Evolutionary conservation across 1,140 invertebrate species (phyloP).

Genomic region (Drosophila tsacasi): DNA sequence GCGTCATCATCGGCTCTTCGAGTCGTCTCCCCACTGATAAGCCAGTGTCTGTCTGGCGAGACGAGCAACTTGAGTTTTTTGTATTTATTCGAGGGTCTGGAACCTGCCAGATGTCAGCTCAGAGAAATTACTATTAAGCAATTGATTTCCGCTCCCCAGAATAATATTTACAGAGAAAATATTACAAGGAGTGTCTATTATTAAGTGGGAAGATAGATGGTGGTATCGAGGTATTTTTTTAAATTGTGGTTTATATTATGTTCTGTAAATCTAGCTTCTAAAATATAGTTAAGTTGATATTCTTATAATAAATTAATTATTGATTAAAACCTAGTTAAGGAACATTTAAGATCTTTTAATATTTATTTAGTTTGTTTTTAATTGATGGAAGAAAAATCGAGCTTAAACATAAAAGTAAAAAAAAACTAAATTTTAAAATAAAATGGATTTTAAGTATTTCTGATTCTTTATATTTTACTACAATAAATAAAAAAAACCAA

Average conservation of each 20-base stretch:
- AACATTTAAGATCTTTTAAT: no score
- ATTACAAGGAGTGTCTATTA: constrained; percentile 22
- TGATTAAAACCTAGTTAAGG: no score
- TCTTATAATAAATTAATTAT: no score
- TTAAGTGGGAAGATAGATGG: not conserved
- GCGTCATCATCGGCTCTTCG: constrained; percentile 27
- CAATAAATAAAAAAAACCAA: not conserved
- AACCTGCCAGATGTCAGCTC: constrained; percentile 39
- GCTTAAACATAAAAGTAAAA: not conserved
- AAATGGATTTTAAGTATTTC: no score
- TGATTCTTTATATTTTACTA: no score
- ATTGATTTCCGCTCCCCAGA: constrained; percentile 35
- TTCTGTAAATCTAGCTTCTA: not conserved
- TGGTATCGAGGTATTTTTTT: not conserved
- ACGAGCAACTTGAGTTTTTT: constrained; percentile 25
- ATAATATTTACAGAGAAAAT: constrained; percentile 52
- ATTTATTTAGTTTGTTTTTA: no score
- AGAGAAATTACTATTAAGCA: constrained; percentile 26
- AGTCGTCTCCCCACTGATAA: constrained; percentile 53
- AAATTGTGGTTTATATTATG: not conserved
- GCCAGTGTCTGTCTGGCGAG: constrained; percentile 20
- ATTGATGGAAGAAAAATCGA: not conserved
- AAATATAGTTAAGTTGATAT: not conserved
- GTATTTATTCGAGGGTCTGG: constrained; percentile 31
- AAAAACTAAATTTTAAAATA: not conserved